Conservation (phyloP, 2,797 vertebrate genomes). For the Phylloscopus collybita region DNA sequence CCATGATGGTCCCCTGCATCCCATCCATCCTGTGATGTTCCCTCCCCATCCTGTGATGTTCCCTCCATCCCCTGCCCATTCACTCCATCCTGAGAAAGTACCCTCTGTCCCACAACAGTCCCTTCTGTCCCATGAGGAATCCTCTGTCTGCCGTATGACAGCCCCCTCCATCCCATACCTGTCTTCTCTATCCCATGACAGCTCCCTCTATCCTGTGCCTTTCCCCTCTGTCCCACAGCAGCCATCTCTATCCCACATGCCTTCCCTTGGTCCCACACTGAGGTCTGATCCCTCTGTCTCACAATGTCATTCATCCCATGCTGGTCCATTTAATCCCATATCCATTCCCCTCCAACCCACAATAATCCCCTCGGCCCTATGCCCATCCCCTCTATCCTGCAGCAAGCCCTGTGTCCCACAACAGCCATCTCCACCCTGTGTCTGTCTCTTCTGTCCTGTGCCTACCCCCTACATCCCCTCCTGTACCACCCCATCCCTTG, state of each 20-base stretch:
- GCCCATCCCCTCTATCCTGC: background rate
- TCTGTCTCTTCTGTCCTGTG: background rate
- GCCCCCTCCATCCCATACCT: background rate
- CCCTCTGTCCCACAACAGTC: background rate
- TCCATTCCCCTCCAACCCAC: background rate
- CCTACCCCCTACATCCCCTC: background rate
- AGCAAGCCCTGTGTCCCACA: background rate
- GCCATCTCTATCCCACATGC: background rate
- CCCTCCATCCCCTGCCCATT: background rate
- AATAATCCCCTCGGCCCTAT: background rate
- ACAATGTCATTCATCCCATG: background rate
- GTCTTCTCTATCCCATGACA: background rate
- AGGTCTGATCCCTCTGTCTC: background rate
- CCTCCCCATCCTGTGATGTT: too few species aligned
- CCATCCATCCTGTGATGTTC: fast-evolving
- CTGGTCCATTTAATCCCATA: background rate
- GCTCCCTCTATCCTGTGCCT: background rate
- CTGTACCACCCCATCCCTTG: background rate
- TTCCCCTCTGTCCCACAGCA: background rate
- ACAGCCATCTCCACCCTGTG: background rate
- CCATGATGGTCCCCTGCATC: background rate
- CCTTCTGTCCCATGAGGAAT: background rate
- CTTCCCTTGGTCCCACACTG: background rate
- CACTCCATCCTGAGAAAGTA: background rate
- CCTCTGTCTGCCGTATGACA: background rate